phyloP scores from a whole-genome alignment of 2,797 vertebrate genomes.

The Notoglanidium macrostoma region DNA sequence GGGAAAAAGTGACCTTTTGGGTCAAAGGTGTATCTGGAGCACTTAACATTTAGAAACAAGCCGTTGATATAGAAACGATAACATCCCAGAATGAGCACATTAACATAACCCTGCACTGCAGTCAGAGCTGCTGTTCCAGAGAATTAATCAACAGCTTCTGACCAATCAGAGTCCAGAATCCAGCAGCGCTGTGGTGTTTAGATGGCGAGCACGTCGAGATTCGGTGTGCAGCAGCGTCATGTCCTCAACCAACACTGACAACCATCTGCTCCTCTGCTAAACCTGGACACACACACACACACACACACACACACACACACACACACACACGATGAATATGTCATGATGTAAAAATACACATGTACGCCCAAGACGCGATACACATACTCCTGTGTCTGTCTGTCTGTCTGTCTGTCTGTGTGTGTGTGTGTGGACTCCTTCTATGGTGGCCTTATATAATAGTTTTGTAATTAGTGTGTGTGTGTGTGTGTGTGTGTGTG shows the following conservation, averaged over 20 bases:
- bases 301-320: not conserved
- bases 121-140: not conserved
- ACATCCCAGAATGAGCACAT: not conserved
- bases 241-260: constrained; percentile 15
- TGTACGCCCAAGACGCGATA: not conserved
- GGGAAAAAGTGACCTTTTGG: not conserved
- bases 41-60: not conserved
- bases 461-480: constrained; percentile 30
- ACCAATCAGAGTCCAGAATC: not conserved
- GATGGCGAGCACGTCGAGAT: not conserved
- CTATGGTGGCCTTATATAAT: constrained; percentile 32
- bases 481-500: constrained; percentile 18
- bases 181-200: not conserved
- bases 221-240: not conserved
- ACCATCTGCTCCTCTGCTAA: constrained; percentile 22
- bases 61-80: not conserved
- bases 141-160: not conserved
- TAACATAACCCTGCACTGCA: not conserved
- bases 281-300: constrained; percentile 18
- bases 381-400: not conserved
- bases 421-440: constrained; percentile 1
- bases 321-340: not conserved
- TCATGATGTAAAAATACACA: not conserved
- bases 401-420: not conserved
- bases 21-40: not conserved